Percentiles rank a stretch among this genome's conserved stretches.
Conservation (phyloP, 2,888 invertebrate species). For the Phragmatobia fuliginosa region DNA sequence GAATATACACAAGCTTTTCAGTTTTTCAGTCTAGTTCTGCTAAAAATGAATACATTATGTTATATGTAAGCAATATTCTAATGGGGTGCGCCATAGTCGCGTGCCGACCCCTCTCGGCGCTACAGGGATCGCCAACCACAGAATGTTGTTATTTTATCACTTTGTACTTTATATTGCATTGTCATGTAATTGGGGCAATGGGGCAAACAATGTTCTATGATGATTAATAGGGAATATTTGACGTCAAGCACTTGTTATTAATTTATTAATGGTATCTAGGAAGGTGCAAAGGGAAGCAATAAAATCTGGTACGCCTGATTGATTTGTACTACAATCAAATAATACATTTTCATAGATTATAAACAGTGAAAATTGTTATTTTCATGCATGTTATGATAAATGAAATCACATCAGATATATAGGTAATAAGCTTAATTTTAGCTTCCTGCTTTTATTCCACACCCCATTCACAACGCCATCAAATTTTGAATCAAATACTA, state of each 20-base stretch:
- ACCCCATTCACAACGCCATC: too few species aligned
- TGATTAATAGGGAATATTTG: neutral
- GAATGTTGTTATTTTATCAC: conserved; percentile 2
- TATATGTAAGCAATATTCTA: conserved; percentile 11
- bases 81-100: conserved; percentile 43
- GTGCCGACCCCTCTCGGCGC: conserved; percentile 38
- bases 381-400: too few species aligned
- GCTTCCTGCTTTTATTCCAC: too few species aligned
- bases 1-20: neutral
- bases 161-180: neutral
- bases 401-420: too few species aligned
- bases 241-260: neutral
- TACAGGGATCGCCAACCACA: conserved; percentile 46
- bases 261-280: neutral
- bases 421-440: too few species aligned
- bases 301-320: neutral
- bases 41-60: neutral
- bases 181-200: conserved; percentile 8
- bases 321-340: neutral
- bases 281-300: neutral
- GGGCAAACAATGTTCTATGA: neutral
- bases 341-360: neutral
- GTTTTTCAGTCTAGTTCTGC: neutral
- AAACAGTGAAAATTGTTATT: too few species aligned
- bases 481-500: too few species aligned